phyloP scores from a whole-genome alignment of 2,888 invertebrate species.

The Antheraea yamamai region DNA sequence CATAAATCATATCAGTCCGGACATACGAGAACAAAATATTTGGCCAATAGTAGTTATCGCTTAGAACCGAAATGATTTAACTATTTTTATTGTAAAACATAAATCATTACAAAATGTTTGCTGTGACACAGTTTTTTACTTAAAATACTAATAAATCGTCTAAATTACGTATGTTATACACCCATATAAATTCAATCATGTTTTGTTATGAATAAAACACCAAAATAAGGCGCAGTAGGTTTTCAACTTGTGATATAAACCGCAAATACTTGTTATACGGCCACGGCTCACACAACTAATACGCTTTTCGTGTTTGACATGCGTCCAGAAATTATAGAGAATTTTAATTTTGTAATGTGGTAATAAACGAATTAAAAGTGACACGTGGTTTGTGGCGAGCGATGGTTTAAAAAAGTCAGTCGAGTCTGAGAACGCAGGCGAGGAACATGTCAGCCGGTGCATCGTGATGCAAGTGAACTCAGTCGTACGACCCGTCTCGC shows the following conservation, averaged over 20 bases:
- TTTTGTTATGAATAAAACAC: background rate
- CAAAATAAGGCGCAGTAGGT: background rate
- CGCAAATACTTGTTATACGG: background rate
- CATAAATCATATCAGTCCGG: too few species aligned
- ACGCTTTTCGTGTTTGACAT: background rate
- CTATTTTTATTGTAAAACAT: too few species aligned
- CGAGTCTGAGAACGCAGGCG: background rate
- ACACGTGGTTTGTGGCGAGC: background rate
- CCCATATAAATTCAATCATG: too few species aligned
- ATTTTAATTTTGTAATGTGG: background rate
- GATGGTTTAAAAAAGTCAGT: background rate
- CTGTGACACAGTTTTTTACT: too few species aligned
- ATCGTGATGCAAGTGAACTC: constrained; percentile 71
- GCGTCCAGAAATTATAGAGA: background rate
- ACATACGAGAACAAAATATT: background rate
- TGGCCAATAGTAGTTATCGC: background rate
- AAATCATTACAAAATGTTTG: too few species aligned
- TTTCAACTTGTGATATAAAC: background rate
- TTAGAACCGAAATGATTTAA: background rate
- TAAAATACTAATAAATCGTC: too few species aligned
- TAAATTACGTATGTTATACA: too few species aligned
- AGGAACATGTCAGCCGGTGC: constrained; percentile 44
- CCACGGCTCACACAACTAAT: background rate
- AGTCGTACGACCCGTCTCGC: constrained; percentile 45
- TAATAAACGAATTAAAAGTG: background rate